Percentiles rank a stretch among this genome's conserved stretches.
phyloP scores from a whole-genome alignment of 2,888 invertebrate genomes.

The Cremastinae sp. region DNA sequence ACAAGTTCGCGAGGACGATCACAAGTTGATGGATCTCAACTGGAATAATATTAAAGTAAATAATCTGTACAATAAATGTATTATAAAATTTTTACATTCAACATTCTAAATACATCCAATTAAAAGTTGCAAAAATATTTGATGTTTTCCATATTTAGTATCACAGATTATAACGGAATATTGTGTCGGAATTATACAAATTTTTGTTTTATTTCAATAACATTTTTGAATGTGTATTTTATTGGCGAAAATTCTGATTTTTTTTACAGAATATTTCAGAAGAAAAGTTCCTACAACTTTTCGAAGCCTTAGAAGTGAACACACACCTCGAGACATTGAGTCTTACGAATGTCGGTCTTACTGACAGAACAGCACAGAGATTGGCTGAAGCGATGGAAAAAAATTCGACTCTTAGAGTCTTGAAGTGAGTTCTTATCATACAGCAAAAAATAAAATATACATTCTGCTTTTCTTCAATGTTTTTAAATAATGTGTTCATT shows the following conservation, averaged over 20 bases:
- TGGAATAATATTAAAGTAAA: slow-evolving; percentile 99
- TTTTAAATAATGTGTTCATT: not conserved
- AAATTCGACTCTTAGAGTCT: slow-evolving; percentile 90
- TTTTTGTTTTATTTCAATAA: slow-evolving; percentile 18
- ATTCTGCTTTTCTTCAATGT: not conserved
- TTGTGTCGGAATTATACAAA: too few relatives aligned
- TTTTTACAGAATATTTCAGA: slow-evolving; percentile 94
- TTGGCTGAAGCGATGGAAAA: slow-evolving; percentile 91
- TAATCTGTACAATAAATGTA: too few relatives aligned
- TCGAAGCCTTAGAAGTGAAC: slow-evolving; percentile 93
- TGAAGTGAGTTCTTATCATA: slow-evolving; percentile 82
- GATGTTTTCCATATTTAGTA: too few relatives aligned
- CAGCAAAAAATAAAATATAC: not conserved
- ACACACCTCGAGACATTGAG: slow-evolving; percentile 95
- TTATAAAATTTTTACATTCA: not conserved
- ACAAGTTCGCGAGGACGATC: slow-evolving; percentile 94
- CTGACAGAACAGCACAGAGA: slow-evolving; percentile 91
- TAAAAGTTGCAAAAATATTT: not conserved
- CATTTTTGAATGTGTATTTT: not conserved
- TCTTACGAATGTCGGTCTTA: slow-evolving; percentile 96
- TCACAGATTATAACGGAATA: too few relatives aligned
- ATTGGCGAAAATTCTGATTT: not conserved
- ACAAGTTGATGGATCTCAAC: slow-evolving; percentile 94
- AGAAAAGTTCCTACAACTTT: slow-evolving; percentile 94
- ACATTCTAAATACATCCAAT: not conserved